These are phyloP conservation scores for Leptodactylus fallax DNA, from an alignment of 2,797 vertebrate genomes.

Conservation along the genomic window DNA sequence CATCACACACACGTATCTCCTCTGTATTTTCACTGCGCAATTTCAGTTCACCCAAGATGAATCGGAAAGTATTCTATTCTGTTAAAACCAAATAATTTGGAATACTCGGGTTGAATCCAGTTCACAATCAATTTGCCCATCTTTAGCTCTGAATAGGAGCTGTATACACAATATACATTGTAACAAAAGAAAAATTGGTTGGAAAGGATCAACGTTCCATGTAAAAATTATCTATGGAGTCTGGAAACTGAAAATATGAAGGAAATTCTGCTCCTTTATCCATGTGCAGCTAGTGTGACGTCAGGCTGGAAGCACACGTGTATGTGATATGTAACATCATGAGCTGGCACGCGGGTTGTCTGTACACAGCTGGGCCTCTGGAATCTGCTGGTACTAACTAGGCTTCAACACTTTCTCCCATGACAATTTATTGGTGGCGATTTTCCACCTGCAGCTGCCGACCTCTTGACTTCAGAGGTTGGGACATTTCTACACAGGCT, in stretches of 20 bases:
- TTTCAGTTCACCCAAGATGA: too few species aligned
- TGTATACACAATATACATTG: background rate
- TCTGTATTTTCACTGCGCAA: too few species aligned
- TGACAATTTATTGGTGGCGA: conserved; percentile 71
- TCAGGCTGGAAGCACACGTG: background rate
- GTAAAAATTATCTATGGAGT: background rate
- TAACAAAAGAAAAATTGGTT: background rate
- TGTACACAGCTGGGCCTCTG: conserved; percentile 69
- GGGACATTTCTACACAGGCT: conserved; percentile 72
- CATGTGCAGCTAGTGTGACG: background rate
- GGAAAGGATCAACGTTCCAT: background rate
- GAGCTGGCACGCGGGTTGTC: conserved; percentile 48
- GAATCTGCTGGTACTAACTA: conserved; percentile 71
- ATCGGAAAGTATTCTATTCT: too few species aligned
- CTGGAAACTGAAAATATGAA: background rate
- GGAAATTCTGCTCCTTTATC: too few species aligned
- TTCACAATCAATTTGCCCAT: too few species aligned
- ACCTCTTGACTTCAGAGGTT: conserved; percentile 71
- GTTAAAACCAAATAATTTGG: too few species aligned
- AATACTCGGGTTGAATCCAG: too few species aligned
- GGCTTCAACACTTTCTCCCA: conserved; percentile 71
- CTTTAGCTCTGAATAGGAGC: background rate
- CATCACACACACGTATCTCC: too few species aligned
- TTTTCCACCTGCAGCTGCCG: conserved; percentile 75
- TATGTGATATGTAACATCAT: background rate